Evolutionary conservation across 2,113 vertebrate genomes (phyloP), one percentile per base, ranked within the genome.

Genomic region (Corythaeola cristata): DNA sequence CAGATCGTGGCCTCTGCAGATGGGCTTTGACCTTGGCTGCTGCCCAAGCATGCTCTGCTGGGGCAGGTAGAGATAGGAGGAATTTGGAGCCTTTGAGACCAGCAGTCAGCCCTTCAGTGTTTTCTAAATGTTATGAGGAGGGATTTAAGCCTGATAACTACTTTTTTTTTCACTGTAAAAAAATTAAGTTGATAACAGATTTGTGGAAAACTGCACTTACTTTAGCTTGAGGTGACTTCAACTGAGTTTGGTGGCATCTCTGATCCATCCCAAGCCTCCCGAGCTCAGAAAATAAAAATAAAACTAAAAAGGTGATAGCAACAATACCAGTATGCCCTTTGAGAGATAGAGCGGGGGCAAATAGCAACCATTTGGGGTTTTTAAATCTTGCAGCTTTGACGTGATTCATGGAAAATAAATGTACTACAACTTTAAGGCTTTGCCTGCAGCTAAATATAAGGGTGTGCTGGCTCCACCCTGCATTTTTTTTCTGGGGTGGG

Each of bases 361-460:
- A 75, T 23, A 73, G 47, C 35, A 12, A 18, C 64, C 79, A 60
- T 44, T 62, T 18, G 47, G 47, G 26, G 24, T 5, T 2, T 68
- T 85, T 60, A 53, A 33, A 28, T 75, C 67, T 44, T 52, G 62
- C 52, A 55, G 50, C 18, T 89, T 82, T 63, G 76, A 72, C 0
- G 1, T 59, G 78, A 94, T 80, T 93, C 63, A 32, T 75, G 62
- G 69, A 87, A 88, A 93, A 95, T 79, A 87, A 96, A 95, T 24
- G 91, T 81, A 24, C 74, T 81, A 28, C 50, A 28, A 95, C 92
- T 97, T 94, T 92, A 95, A 92, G 84, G 85, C 62, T 92, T 88
- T 72, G 32, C 94, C 85, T 90, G 84, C 35, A 74, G 84, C 92
- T 94, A 92, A 94, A 73, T 85, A 74, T 88, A 94, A 96, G 91